These are phyloP conservation scores for Tetranychus truncatus DNA, from an alignment of 2,888 invertebrate species.

Conservation along the genomic window DNA sequence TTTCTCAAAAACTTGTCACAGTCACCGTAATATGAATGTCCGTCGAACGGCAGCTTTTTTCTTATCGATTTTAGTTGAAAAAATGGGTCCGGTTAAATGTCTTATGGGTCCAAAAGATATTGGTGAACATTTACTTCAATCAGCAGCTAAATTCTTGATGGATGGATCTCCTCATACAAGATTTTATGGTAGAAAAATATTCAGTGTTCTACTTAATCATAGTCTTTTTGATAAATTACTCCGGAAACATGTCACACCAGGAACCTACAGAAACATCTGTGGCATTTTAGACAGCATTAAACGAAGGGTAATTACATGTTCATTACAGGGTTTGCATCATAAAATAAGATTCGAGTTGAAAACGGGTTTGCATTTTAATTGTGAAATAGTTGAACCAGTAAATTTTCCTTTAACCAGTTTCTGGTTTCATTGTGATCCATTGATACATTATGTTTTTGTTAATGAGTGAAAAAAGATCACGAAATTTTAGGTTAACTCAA, in stretches of 20 bases:
- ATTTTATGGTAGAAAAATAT: slow-evolving; percentile 57
- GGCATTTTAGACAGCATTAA: slow-evolving; percentile 46
- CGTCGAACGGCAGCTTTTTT: slow-evolving; percentile 63
- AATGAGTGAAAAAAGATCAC: not conserved
- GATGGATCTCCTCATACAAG: slow-evolving; percentile 74
- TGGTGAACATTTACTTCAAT: slow-evolving; percentile 55
- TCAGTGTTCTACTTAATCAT: slow-evolving; percentile 51
- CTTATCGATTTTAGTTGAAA: slow-evolving; percentile 50
- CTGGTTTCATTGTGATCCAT: too few species aligned
- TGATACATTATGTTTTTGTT: not conserved
- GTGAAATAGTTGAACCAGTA: too few species aligned
- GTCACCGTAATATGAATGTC: slow-evolving; percentile 70
- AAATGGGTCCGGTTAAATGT: slow-evolving; percentile 51
- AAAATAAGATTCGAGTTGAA: too few species aligned
- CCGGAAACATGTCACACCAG: slow-evolving; percentile 56
- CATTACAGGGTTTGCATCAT: too few species aligned
- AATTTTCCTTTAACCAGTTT: too few species aligned
- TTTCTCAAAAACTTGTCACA: slow-evolving; percentile 26
- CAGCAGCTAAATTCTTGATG: slow-evolving; percentile 59
- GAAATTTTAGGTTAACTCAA: not conserved
- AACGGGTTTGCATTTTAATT: too few species aligned
- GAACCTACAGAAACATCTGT: slow-evolving; percentile 59
- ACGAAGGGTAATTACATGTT: slow-evolving; percentile 24
- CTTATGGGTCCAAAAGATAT: slow-evolving; percentile 55
- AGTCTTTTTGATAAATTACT: slow-evolving; percentile 54